Evolutionary conservation across 2,797 vertebrate genomes (phyloP), one percentile per base, ranked within the genome.

Genomic region (Microcaecilia unicolor): DNA sequence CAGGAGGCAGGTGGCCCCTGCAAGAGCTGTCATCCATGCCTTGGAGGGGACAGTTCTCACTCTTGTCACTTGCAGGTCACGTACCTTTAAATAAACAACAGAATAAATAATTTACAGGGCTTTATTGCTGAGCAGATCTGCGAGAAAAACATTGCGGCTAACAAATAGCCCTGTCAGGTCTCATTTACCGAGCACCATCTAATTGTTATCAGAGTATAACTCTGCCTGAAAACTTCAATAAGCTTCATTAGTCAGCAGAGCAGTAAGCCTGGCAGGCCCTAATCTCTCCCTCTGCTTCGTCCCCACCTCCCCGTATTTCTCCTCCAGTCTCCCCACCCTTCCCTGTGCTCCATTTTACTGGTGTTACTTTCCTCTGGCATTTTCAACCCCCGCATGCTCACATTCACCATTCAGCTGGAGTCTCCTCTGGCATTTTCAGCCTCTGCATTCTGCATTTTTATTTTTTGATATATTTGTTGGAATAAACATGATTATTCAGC

Each of bases 91-190:
- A 72, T 51, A 79, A 80, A 74, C 64, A 76, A 59, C 51, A 51
- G 63, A 55, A 70, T 78, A 74, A 77, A 78, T 80, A 72, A 76
- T 76, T 72, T 45, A 55, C 39, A 1, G 55, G 43, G 32, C 52
- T 61, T 21, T 58, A 73, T 63, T 64, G 48, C 0, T 46, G 55
- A n/a, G 58, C 65, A 79, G 78, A 78, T 74, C 69, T 46, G 80
- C 78, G 50, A 46, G 36, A 31, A 64, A 69, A 69, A 73, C 71
- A 63, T 17, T 43, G 60, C 53, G 31, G 68, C 71, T 87, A 67
- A 88, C 85, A 84, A 85, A 87, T 84, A 74, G 80, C 47, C 58
- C 77, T 89, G 85, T 85, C 87, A 85, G 72, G 77, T 73, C 37
- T 55, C 40, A 84, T 86, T 86, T 67, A 77, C 81, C 72, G 56